Evolutionary conservation across 1,140 invertebrate species (phyloP).

Genomic region (Drosophila rhopaloa): DNA sequence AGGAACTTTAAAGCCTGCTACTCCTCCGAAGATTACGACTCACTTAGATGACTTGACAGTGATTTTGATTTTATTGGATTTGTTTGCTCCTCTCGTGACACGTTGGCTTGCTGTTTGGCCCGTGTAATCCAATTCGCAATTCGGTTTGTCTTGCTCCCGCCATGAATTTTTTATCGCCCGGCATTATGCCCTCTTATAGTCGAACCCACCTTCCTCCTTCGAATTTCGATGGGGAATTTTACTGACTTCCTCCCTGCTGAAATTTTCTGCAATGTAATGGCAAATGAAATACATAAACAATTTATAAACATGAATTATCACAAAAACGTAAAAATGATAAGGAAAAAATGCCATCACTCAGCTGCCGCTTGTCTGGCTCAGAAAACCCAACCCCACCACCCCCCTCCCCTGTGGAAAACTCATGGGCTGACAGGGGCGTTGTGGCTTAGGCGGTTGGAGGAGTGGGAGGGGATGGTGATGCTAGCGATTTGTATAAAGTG

Average conservation of each 20-base stretch:
- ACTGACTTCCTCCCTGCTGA: not conserved
- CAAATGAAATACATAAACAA: conserved; percentile 77
- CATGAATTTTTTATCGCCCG: conserved; percentile 52
- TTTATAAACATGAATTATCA: conserved; percentile 79
- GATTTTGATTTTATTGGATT: conserved; percentile 51
- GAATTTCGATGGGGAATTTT: too few species aligned
- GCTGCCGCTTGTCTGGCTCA: conserved; percentile 19
- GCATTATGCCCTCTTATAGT: not conserved
- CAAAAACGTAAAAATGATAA: conserved; percentile 76
- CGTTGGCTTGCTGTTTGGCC: not conserved
- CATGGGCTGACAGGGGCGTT: not conserved
- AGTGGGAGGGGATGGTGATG: not conserved
- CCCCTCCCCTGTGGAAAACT: too few species aligned
- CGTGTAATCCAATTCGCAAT: conserved; percentile 46
- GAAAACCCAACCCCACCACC: not conserved
- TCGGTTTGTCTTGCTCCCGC: conserved; percentile 26
- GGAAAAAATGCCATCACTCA: conserved; percentile 59
- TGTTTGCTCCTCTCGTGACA: conserved; percentile 3
- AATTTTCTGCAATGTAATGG: conserved; percentile 67
- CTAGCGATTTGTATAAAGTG: conserved; percentile 73
- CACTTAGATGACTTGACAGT: conserved; percentile 49
- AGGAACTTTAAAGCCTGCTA: not conserved
- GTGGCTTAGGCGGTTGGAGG: conserved; percentile 6
- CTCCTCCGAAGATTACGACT: conserved; percentile 17
- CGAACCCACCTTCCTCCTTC: too few species aligned